Evolutionary conservation across 1,140 invertebrate genomes (phyloP), one percentile per base, ranked within the genome.

Genomic region (Phthorimaea operculella): DNA sequence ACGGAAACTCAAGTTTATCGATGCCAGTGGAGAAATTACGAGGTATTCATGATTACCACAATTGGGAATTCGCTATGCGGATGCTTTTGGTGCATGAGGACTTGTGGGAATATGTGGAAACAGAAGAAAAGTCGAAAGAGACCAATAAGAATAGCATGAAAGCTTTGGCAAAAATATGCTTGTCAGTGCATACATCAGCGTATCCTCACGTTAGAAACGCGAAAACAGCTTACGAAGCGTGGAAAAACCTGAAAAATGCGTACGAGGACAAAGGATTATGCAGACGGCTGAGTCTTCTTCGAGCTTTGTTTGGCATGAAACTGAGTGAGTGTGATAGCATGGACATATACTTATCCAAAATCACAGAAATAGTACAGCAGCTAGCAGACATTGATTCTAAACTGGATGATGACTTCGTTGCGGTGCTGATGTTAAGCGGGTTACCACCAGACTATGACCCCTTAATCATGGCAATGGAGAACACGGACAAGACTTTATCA

Each of bases 391-490:
- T 55, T 33, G 33, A 42, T 42, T 54, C 55, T 11, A 33, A 36
- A 8, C 21, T 61, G 11, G 59, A 58, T 5, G 62, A 63, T 51
- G 54, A 60, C 6, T 58, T 58, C 45, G 18, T 57, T 9, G 57
- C 52, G 6, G 55, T 61, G 12, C 51, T 63, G 4, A 58, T 61
- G 45, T 51, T 63, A 39, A 63, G 52, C 51, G 59, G 59, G 11
- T 16, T 63, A 21, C 21, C 59, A 17, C 15, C 8, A 21, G 42
- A 53, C 8, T 60, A 57, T 36, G 39, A 60, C 21, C 59, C 59
- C 11, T 15, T 60, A 14, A 51, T 57, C 6, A 52, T 57, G 55
- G 45, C 59, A 2, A 28, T 60, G 33, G 55, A 60, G 18, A 60
- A 57, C 45, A 52, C 49, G 1, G 33, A 33, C 36, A 48, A 10